Evolutionary conservation across 2,797 vertebrate genomes (phyloP).

Genomic region (Adelosebastes latens): DNA sequence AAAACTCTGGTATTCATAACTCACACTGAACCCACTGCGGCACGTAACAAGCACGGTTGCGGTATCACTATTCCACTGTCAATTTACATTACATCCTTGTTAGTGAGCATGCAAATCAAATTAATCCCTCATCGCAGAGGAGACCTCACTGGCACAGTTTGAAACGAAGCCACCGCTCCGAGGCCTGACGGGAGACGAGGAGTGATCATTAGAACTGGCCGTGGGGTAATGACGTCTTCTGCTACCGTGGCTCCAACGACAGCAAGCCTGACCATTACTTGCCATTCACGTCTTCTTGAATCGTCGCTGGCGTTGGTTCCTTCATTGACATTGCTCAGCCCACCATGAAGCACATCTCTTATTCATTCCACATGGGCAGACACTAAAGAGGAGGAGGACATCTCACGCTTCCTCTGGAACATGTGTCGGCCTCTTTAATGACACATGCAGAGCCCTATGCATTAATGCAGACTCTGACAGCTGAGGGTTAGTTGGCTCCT

Average conservation of each 20-base stretch:
- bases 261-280: conserved; percentile 30
- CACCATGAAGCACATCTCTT: conserved; percentile 46
- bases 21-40: conserved; percentile 49
- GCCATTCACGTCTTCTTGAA: conserved; percentile 41
- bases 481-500: conserved; percentile 56
- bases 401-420: conserved; percentile 33
- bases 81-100: conserved; percentile 63
- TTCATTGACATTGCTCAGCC: conserved; percentile 53
- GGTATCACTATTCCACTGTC: conserved; percentile 60
- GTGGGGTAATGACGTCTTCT: conserved; percentile 26
- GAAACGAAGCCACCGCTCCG: conserved; percentile 29
- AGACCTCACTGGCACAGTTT: conserved; percentile 21
- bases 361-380: conserved; percentile 56
- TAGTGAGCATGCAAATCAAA: conserved; percentile 69
- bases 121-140: conserved; percentile 46
- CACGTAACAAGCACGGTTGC: conserved; percentile 46
- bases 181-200: conserved; percentile 26
- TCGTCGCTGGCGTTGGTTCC: not conserved
- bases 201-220: conserved; percentile 29
- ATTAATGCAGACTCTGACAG: conserved; percentile 54
- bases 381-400: conserved; percentile 35
- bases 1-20: conserved; percentile 58
- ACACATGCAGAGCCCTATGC: conserved; percentile 23
- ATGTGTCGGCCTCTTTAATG: conserved; percentile 52
- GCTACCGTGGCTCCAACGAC: not conserved